Evolutionary conservation across 2,113 vertebrate species (phyloP).

Genomic region (Echinops telfairi): DNA sequence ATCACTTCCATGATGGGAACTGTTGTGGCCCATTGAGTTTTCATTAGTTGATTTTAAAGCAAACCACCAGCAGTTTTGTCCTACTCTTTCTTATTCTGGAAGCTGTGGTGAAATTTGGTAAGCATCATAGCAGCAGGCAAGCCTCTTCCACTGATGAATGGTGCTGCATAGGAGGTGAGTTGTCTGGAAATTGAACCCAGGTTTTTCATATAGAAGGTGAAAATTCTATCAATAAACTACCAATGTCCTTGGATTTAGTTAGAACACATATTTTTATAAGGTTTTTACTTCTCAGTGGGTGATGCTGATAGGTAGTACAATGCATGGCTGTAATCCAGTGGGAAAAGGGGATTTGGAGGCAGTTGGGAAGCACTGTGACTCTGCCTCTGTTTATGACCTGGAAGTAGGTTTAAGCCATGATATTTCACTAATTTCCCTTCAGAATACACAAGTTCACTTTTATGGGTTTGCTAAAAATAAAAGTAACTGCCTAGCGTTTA

Average conservation of each 20-base stretch:
- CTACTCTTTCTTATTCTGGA: background rate
- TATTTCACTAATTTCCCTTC: background rate
- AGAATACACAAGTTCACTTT: background rate
- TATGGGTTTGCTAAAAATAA: slow-evolving; percentile 9
- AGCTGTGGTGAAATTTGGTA: background rate
- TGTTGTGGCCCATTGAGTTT: background rate
- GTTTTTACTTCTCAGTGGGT: background rate
- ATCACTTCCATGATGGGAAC: background rate
- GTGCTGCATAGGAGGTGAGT: background rate
- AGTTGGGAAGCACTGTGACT: background rate
- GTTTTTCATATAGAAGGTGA: background rate
- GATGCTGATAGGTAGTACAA: background rate
- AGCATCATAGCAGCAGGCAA: background rate
- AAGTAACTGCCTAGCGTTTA: background rate
- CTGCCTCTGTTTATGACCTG: background rate
- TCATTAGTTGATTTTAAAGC: background rate
- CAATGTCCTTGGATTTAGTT: background rate
- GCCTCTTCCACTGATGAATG: background rate
- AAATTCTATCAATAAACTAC: background rate
- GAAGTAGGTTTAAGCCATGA: background rate
- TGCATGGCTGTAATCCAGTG: background rate
- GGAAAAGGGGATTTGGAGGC: background rate
- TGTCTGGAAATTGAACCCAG: background rate
- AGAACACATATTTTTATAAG: background rate
- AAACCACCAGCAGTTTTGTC: background rate